These are phyloP conservation scores for Leucophenga varia DNA, from an alignment of 1,140 invertebrate genomes.

Conservation along the genomic window DNA sequence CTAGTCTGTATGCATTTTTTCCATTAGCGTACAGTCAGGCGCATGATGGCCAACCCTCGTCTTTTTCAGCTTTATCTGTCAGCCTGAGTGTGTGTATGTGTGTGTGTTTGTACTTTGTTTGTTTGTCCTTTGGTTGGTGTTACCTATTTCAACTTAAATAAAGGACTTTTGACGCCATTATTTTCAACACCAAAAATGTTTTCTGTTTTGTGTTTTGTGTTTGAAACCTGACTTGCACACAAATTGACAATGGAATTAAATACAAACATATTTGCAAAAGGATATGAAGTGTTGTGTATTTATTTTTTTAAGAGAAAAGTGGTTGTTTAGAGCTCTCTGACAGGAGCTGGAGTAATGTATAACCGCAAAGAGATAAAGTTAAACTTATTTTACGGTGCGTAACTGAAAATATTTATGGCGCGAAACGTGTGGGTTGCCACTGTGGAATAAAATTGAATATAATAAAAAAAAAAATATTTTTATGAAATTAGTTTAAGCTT, in stretches of 20 bases:
- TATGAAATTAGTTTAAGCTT: too few species aligned
- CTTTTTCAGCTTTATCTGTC: too few species aligned
- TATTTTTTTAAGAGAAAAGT: too few species aligned
- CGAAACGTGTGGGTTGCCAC: conserved; percentile 11
- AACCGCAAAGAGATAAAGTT: conserved; percentile 52
- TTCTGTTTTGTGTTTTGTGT: conserved; percentile 15
- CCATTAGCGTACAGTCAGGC: conserved; percentile 49
- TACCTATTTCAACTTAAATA: not conserved
- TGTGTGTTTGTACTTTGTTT: too few species aligned
- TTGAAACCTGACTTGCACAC: conserved; percentile 49
- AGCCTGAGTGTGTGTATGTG: too few species aligned
- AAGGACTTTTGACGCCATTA: conserved; percentile 42
- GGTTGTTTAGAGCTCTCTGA: too few species aligned
- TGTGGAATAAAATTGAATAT: too few species aligned
- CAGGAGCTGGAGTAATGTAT: conserved; percentile 12
- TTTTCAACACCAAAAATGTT: conserved; percentile 9
- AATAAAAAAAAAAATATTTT: too few species aligned
- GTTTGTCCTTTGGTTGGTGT: too few species aligned
- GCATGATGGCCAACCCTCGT: too few species aligned
- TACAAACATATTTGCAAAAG: conserved; percentile 28
- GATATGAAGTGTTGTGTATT: too few species aligned
- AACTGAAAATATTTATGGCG: conserved; percentile 51
- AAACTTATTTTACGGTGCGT: conserved; percentile 49
- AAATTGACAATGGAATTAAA: conserved; percentile 43
- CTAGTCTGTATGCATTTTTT: conserved; percentile 33